Evolutionary conservation across 2,797 vertebrate genomes (phyloP).

Genomic region (Xenops minutus): DNA sequence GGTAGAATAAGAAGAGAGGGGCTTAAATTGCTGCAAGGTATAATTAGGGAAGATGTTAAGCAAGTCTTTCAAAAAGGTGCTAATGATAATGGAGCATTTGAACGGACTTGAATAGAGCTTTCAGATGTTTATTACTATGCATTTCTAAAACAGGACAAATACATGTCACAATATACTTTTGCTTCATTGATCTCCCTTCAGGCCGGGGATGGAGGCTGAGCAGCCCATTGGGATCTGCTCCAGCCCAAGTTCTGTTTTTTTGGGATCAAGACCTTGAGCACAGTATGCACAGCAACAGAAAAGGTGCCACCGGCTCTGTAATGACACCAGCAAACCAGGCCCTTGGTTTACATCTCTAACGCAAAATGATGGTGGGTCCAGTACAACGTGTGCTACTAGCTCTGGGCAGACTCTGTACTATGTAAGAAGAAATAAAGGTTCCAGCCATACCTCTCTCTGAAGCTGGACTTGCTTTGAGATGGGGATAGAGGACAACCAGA

Average conservation of each 20-base stretch:
- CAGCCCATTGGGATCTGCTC: background rate
- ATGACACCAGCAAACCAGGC: background rate
- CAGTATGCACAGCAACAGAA: background rate
- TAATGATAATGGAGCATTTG: background rate
- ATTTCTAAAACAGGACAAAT: background rate
- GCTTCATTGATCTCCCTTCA: background rate
- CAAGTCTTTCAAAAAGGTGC: background rate
- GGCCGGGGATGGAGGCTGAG: background rate
- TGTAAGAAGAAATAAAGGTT: background rate
- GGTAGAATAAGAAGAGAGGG: background rate
- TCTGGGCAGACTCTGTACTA: background rate
- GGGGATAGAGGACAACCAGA: background rate
- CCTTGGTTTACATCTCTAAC: background rate
- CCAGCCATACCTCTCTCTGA: background rate
- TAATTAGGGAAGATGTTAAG: background rate
- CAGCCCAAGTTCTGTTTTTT: background rate
- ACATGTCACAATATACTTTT: background rate
- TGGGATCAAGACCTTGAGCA: background rate
- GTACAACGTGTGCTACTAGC: too few relatives aligned
- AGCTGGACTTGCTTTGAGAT: background rate
- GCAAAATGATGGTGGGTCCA: background rate
- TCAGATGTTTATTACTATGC: background rate
- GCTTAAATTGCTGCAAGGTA: background rate
- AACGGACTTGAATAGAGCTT: background rate
- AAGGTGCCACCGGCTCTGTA: background rate